These are phyloP conservation scores for Papilio xuthus DNA, from an alignment of 1,140 invertebrate genomes.

Conservation along the genomic window DNA sequence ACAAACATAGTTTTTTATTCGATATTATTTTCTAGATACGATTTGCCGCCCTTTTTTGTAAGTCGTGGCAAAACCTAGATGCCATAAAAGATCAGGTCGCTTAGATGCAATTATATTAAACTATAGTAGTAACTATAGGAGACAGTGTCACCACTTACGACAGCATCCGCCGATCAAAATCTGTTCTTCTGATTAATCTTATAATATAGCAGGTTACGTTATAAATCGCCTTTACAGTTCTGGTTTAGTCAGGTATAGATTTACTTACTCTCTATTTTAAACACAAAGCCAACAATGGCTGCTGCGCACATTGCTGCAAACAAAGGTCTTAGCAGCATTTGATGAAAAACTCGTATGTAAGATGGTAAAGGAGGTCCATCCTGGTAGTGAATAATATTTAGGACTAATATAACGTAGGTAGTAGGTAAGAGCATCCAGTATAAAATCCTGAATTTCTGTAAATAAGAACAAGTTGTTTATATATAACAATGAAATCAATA, in stretches of 20 bases:
- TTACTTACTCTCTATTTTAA: constrained; percentile 51
- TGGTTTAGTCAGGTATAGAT: no score
- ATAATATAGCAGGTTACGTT: no score
- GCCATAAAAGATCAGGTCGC: no score
- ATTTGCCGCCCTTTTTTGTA: no score
- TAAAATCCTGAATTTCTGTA: constrained; percentile 42
- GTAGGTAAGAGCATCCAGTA: constrained; percentile 37
- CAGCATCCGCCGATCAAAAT: no score
- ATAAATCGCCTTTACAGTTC: no score
- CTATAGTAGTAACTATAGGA: no score
- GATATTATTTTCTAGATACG: no score
- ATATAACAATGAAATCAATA: background rate
- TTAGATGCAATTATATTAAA: no score
- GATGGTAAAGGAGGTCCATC: constrained; percentile 37
- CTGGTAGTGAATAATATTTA: constrained; percentile 42
- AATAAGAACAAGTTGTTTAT: background rate
- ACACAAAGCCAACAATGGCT: constrained; percentile 43
- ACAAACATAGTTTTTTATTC: background rate
- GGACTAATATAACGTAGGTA: constrained; percentile 13
- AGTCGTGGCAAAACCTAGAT: no score
- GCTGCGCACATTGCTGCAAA: constrained; percentile 28
- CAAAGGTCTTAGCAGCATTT: constrained; percentile 40
- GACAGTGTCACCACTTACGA: no score
- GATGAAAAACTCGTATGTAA: constrained; percentile 40
- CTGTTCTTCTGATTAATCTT: no score